Conservation (phyloP, 2,888 invertebrate genomes). For the Dione vanillae region DNA sequence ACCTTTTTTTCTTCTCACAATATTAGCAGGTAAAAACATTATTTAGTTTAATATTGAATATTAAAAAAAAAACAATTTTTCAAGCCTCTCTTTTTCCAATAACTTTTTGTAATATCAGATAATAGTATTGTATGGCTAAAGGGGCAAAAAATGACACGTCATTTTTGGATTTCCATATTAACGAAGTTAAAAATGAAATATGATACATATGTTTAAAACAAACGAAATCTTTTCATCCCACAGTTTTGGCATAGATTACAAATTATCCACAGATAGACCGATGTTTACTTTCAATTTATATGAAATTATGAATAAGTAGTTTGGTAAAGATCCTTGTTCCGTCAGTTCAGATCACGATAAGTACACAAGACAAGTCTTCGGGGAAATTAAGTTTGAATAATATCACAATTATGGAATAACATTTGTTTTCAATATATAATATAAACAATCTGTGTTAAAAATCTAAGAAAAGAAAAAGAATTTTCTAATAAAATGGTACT, state of each 20-base stretch:
- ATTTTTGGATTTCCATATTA: too few species aligned
- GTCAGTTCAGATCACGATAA: conserved; percentile 11
- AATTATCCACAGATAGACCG: not conserved
- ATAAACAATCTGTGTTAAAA: not conserved
- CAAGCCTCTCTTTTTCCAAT: too few species aligned
- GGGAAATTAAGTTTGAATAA: conserved; percentile 29
- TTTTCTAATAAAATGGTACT: not conserved
- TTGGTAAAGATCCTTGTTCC: conserved; percentile 12
- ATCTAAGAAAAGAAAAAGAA: not conserved
- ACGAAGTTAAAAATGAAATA: too few species aligned
- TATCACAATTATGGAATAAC: conserved; percentile 8
- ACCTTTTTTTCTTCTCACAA: too few species aligned
- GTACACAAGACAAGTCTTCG: conserved; percentile 21
- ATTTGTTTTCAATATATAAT: conserved; percentile 15
- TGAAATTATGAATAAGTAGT: not conserved
- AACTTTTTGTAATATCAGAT: too few species aligned
- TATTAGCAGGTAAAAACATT: too few species aligned
- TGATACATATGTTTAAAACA: too few species aligned
- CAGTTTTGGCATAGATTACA: not conserved
- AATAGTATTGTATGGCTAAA: too few species aligned
- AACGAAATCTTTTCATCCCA: not conserved
- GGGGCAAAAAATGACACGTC: too few species aligned
- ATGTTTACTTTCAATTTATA: conserved; percentile 7
- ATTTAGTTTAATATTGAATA: too few species aligned
- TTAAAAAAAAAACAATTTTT: too few species aligned